A percentile compares a stretch with the other conserved stretches of the same genome.
Evolutionary conservation across 2,888 invertebrate genomes (phyloP).

Genomic region (Halictus quadricinctus): DNA sequence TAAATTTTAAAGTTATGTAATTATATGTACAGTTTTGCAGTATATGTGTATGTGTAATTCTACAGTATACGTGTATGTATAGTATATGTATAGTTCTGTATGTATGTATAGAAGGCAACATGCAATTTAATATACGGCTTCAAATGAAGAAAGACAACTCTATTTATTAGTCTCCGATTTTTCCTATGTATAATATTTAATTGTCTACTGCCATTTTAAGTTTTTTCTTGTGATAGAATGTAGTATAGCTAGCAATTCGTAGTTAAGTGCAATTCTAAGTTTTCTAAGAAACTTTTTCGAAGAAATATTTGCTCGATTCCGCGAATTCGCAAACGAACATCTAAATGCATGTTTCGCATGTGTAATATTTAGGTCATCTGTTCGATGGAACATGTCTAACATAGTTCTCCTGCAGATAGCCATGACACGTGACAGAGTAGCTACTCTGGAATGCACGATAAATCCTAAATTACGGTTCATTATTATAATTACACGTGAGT

Average conservation of each 20-base stretch:
- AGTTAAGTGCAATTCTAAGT: neutral
- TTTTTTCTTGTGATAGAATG: no score
- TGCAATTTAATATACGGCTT: no score
- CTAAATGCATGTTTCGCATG: constrained; percentile 6
- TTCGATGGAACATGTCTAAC: neutral
- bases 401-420: neutral
- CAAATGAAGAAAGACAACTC: no score
- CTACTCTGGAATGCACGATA: constrained; percentile 59
- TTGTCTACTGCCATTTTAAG: neutral
- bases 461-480: constrained; percentile 76
- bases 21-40: no score
- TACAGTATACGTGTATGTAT: no score
- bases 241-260: neutral
- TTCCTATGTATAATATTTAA: neutral
- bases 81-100: no score
- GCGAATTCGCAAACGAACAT: neutral
- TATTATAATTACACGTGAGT: constrained; percentile 77
- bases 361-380: constrained; percentile 41
- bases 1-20: no score
- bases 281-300: neutral
- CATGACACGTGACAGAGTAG: constrained; percentile 15
- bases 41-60: no score
- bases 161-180: no score
- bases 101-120: no score
- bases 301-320: neutral